Evolutionary conservation across 1,140 invertebrate species (phyloP), one percentile per base, ranked within the genome.

Genomic region (Brachionus calyciflorus): DNA sequence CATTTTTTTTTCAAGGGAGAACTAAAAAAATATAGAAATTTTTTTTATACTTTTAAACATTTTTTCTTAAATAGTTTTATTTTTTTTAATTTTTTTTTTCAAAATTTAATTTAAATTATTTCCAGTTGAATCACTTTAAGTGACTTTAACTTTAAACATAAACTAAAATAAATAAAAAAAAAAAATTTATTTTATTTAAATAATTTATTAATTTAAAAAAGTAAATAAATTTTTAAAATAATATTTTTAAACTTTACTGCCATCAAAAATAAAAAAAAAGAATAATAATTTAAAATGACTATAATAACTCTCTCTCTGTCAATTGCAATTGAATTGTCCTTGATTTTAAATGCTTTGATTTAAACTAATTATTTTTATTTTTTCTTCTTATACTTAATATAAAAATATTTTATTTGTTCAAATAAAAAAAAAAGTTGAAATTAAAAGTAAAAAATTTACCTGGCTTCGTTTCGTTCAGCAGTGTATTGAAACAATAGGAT

Each of bases 401-500:
- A 12, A 65, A 65, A 44, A 65, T 2, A 60, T 6, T 40, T 60
- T 60, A 33, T n/a, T 3, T 55, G n/a, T 28, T 51, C 28, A 26
- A 26, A 37, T 33, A 60, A 37, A 5, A 37, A 46, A 46, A 46
- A 7, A 46, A 46, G 33, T 37, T 37, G 4, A 37, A n/a, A n/a
- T n/a, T n/a, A n/a, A n/a, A n/a, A n/a, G n/a, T 37, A 5, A 9
- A 46, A 46, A 46, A 24, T 5, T 65, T 65, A 65, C 60, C n/a
- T 65, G 26, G 60, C 60, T 65, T 65, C 60, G 19, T 65, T 65
- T 65, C 60, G 33, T 26, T 65, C 60, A 65, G 60, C 60, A 44
- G 60, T 65, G n/a, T 65, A 65, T 65, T 65, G 60, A 65, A 65
- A 65, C 37, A 65, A 65, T 26, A 65, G 24, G 9, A 65, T 44